Conservation (phyloP, 2,888 invertebrate species). For the Mythimna impura region DNA sequence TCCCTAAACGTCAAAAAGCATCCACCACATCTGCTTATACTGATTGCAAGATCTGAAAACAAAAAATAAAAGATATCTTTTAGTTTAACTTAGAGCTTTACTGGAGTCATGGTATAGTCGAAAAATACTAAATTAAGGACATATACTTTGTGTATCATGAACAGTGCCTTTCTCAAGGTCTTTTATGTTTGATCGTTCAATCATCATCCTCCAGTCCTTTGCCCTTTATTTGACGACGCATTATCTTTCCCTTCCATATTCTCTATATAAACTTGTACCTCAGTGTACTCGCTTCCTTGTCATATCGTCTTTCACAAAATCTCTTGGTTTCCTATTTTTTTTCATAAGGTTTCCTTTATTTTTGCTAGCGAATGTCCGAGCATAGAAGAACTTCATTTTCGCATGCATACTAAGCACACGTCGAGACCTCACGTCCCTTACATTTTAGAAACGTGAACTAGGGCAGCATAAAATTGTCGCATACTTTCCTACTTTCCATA, state of each 20-base stretch:
- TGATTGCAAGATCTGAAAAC: no score
- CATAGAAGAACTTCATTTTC: conserved; percentile 46
- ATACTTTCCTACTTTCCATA: conserved; percentile 13
- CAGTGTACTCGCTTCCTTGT: conserved; percentile 5
- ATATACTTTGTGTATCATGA: conserved; percentile 5
- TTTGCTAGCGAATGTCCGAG: conserved; percentile 31
- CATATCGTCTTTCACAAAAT: conserved; percentile 10
- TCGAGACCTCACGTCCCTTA: conserved; percentile 50
- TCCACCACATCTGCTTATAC: no score
- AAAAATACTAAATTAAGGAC: no score
- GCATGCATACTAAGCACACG: conserved; percentile 43
- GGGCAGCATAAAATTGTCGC: conserved; percentile 47
- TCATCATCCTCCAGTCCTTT: conserved; percentile 5
- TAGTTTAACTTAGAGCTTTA: no score
- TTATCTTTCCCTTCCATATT: conserved; percentile 4
- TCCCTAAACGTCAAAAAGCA: no score
- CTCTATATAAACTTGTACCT: conserved; percentile 1
- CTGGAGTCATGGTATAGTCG: no score
- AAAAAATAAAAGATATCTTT: no score
- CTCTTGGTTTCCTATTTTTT: conserved; percentile 4
- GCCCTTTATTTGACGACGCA: conserved; percentile 2
- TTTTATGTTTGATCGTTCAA: conserved; percentile 30
- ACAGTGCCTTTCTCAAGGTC: conserved; percentile 11
- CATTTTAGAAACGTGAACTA: conserved; percentile 51
- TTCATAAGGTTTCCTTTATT: not conserved